Conservation (phyloP, 2,113 vertebrate genomes). For the Psettodes erumei region DNA sequence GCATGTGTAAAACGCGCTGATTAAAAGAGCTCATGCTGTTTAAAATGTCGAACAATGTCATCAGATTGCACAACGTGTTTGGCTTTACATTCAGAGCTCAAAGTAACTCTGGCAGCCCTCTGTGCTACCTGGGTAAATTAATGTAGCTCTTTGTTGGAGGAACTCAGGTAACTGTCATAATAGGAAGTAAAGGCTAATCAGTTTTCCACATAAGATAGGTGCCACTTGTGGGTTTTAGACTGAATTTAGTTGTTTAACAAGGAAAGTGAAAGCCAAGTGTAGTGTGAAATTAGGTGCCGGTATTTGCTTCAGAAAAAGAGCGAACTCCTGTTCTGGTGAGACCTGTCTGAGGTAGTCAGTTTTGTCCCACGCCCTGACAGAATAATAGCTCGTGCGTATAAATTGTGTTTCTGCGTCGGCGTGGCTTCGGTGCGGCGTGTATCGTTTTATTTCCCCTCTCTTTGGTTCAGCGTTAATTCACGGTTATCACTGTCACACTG, state of each 20-base stretch:
- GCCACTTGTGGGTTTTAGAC: conserved; percentile 9
- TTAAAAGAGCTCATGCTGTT: conserved; percentile 27
- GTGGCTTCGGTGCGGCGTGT: neutral
- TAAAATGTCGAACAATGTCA: conserved; percentile 19
- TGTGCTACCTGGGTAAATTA: conserved; percentile 5
- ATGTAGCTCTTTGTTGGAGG: conserved; percentile 1
- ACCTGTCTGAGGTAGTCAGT: conserved; percentile 48
- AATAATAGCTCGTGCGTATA: conserved; percentile 48
- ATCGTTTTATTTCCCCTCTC: conserved; percentile 36
- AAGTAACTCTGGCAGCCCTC: neutral
- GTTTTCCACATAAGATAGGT: conserved; percentile 1
- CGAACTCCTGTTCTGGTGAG: conserved; percentile 9
- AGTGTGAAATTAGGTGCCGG: conserved; percentile 36
- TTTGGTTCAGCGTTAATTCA: conserved; percentile 43
- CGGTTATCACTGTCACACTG: conserved; percentile 38
- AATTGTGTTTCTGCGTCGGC: neutral
- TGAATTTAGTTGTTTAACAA: conserved; percentile 20
- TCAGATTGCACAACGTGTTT: conserved; percentile 2
- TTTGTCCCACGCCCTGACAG: conserved; percentile 44
- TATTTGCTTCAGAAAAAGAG: conserved; percentile 30
- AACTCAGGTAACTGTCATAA: neutral
- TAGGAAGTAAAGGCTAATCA: neutral
- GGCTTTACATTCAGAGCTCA: neutral
- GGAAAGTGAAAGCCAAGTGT: conserved; percentile 44
- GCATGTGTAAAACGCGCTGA: conserved; percentile 22